phyloP scores from a whole-genome alignment of 2,113 vertebrate species.

The Heteronetta atricapilla region DNA sequence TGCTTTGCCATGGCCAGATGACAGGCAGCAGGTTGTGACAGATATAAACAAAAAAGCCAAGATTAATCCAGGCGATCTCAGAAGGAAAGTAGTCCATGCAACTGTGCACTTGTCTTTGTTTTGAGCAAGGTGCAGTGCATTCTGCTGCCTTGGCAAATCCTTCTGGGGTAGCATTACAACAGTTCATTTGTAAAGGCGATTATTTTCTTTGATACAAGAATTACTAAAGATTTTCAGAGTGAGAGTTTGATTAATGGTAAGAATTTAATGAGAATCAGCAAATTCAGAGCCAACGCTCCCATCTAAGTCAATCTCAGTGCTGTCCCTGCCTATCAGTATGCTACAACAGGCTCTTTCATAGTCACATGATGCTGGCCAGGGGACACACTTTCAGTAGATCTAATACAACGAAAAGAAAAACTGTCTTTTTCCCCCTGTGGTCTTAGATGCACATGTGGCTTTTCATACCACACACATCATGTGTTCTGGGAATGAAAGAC shows the following conservation, averaged over 20 bases:
- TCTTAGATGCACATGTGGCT: constrained; percentile 71
- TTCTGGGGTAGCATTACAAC: background rate
- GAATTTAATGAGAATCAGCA: background rate
- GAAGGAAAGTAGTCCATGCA: background rate
- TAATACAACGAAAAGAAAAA: constrained; percentile 68
- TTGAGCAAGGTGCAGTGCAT: background rate
- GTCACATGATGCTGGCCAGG: constrained; percentile 62
- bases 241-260: background rate
- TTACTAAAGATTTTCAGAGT: background rate
- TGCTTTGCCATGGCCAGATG: background rate
- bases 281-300: constrained; percentile 22
- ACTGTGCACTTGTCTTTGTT: background rate
- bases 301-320: constrained; percentile 40
- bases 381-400: constrained; percentile 52
- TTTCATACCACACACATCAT: constrained; percentile 68
- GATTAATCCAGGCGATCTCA: background rate
- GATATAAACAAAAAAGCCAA: background rate
- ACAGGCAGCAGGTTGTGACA: background rate
- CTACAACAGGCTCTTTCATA: constrained; percentile 61
- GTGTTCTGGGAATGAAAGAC: constrained; percentile 64
- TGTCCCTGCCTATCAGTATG: background rate
- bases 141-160: constrained; percentile 19
- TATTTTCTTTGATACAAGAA: background rate
- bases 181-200: background rate
- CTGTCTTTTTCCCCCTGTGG: constrained; percentile 67